phyloP scores from a whole-genome alignment of 1,140 invertebrate species.

The Drosophila pectinifera region DNA sequence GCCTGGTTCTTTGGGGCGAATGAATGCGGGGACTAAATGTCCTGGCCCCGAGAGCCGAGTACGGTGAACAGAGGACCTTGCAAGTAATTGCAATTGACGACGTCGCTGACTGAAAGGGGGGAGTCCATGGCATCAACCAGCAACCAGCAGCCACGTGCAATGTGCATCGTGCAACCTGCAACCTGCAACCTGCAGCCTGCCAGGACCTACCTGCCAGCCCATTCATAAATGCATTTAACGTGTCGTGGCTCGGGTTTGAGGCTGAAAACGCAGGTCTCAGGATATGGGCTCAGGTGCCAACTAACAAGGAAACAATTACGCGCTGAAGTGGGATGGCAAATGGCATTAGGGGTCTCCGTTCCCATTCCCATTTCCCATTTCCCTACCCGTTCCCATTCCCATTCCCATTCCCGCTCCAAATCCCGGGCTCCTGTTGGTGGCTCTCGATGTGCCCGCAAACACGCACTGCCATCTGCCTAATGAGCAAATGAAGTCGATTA shows the following conservation, averaged over 20 bases:
- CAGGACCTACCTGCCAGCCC: conserved; percentile 26
- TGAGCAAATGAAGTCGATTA: conserved; percentile 83
- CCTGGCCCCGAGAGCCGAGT: conserved; percentile 14
- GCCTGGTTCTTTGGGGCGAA: conserved; percentile 55
- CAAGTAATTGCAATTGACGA: conserved; percentile 82
- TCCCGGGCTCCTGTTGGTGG: conserved; percentile 7
- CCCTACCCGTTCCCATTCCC: no score
- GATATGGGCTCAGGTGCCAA: conserved; percentile 60
- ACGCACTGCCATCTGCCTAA: conserved; percentile 72
- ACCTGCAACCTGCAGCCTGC: conserved; percentile 23
- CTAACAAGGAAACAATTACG: conserved; percentile 83
- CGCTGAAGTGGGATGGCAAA: conserved; percentile 53
- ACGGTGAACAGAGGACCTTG: conserved; percentile 47
- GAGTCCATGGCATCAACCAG: conserved; percentile 29
- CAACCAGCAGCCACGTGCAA: conserved; percentile 11
- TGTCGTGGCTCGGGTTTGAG: conserved; percentile 48
- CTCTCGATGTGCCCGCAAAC: conserved; percentile 42
- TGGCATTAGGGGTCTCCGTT: conserved; percentile 40
- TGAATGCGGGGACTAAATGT: conserved; percentile 64
- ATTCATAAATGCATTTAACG: conserved; percentile 77
- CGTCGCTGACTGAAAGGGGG: conserved; percentile 25
- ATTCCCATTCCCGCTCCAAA: conserved; percentile 1
- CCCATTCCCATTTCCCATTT: not conserved
- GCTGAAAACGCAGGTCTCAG: conserved; percentile 39
- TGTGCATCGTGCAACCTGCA: not conserved